phyloP scores from a whole-genome alignment of 2,113 vertebrate genomes.

The Thalassoma bifasciatum region DNA sequence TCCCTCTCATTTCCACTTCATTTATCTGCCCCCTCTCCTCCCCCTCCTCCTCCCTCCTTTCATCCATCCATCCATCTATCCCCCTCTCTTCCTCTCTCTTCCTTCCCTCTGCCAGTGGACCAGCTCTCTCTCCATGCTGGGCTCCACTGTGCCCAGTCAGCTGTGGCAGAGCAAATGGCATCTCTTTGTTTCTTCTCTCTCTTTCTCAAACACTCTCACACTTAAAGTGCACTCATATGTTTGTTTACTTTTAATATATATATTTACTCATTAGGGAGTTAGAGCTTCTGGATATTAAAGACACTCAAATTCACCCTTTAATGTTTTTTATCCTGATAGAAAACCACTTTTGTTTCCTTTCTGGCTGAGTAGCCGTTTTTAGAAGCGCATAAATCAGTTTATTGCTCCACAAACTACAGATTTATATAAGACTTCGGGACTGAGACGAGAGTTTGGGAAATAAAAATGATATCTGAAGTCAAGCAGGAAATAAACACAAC shows the following conservation, averaged over 20 bases:
- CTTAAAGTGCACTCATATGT: slow-evolving; percentile 27
- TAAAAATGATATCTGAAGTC: slow-evolving; percentile 31
- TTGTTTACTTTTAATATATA: slow-evolving; percentile 12
- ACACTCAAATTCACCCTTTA: slow-evolving; percentile 1
- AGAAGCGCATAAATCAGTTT: slow-evolving; percentile 6
- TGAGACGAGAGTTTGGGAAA: background rate
- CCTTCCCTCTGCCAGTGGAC: slow-evolving; percentile 56
- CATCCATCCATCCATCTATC: slow-evolving; percentile 31
- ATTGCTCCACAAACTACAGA: background rate
- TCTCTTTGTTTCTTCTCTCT: slow-evolving; percentile 69
- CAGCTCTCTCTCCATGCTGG: slow-evolving; percentile 50
- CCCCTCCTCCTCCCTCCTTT: background rate
- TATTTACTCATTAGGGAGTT: background rate
- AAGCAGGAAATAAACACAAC: slow-evolving; percentile 55
- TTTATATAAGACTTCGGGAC: background rate
- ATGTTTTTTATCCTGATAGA: background rate
- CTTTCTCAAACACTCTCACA: slow-evolving; percentile 2
- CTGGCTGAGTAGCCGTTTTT: background rate
- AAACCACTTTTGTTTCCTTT: background rate
- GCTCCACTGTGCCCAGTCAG: slow-evolving; percentile 77
- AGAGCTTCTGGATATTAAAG: background rate
- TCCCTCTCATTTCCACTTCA: slow-evolving; percentile 77
- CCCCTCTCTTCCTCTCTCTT: slow-evolving; percentile 37
- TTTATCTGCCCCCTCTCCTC: slow-evolving; percentile 49
- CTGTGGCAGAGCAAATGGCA: slow-evolving; percentile 78